Evolutionary conservation across 2,797 vertebrate species (phyloP).

Genomic region (Girardinus metallicus): DNA sequence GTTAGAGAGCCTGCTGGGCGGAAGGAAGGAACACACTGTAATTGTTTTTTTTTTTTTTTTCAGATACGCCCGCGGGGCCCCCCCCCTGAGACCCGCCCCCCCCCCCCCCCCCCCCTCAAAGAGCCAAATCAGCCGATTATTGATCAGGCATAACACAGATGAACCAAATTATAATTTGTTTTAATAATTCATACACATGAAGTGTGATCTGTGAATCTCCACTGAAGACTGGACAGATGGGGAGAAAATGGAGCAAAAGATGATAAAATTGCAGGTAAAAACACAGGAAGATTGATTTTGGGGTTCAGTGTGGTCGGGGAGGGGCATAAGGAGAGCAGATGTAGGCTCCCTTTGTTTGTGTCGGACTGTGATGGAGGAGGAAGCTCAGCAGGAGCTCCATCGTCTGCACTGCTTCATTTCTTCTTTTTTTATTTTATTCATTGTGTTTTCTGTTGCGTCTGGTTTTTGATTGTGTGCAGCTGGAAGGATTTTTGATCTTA

Average conservation of each 20-base stretch:
- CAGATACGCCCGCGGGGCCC: too few relatives aligned
- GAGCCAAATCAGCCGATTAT: background rate
- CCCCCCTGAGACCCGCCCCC: too few relatives aligned
- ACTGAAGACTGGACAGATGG: background rate
- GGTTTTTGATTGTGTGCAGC: background rate
- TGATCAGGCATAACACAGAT: background rate
- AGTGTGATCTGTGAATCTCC: background rate
- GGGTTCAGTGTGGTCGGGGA: background rate
- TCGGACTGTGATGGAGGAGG: background rate
- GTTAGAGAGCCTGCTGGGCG: too few relatives aligned
- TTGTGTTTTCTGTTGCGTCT: background rate
- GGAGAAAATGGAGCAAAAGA: background rate
- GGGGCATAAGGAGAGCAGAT: background rate
- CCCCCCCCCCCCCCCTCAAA: background rate
- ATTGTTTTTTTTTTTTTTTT: too few relatives aligned
- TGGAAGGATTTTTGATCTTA: too few relatives aligned
- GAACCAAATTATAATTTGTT: background rate
- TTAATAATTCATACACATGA: background rate
- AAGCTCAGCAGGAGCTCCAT: background rate
- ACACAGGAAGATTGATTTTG: background rate
- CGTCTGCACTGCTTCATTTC: background rate
- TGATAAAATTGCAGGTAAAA: background rate
- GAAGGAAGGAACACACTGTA: too few relatives aligned
- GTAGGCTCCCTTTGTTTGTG: background rate
- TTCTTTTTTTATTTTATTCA: background rate